Conservation (phyloP, 2,113 vertebrate genomes). For the Rostratula benghalensis region DNA sequence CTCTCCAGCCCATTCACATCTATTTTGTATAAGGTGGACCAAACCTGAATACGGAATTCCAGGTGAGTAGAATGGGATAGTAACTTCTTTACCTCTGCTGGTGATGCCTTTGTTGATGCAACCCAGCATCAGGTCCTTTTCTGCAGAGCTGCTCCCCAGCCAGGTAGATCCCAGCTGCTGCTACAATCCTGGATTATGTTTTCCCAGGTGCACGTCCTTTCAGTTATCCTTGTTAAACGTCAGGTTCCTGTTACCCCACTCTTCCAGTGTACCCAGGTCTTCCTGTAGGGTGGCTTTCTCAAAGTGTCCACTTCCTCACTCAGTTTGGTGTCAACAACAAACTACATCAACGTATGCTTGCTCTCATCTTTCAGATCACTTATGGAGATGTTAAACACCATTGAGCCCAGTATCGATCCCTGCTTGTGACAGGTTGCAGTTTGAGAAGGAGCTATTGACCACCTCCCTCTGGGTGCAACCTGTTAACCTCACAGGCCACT, state of each 20-base stretch:
- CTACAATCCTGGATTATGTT: not conserved
- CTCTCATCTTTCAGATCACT: not conserved
- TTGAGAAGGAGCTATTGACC: not conserved
- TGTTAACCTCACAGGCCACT: not conserved
- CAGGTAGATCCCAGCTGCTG: not conserved
- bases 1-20: not conserved
- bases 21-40: not conserved
- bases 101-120: not conserved
- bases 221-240: not conserved
- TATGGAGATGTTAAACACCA: not conserved
- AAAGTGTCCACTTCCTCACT: not conserved
- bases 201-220: not conserved
- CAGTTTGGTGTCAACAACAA: not conserved
- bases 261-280: not conserved
- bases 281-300: not conserved
- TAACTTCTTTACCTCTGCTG: not conserved
- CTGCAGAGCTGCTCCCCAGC: not conserved
- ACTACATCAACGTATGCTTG: not conserved
- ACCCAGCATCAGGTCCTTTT: not conserved
- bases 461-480: not conserved
- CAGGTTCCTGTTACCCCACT: not conserved
- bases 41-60: not conserved
- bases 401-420: not conserved
- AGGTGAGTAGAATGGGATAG: not conserved
- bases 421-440: not conserved